Conservation (phyloP, 2,888 invertebrate genomes). For the Macaria notata region DNA sequence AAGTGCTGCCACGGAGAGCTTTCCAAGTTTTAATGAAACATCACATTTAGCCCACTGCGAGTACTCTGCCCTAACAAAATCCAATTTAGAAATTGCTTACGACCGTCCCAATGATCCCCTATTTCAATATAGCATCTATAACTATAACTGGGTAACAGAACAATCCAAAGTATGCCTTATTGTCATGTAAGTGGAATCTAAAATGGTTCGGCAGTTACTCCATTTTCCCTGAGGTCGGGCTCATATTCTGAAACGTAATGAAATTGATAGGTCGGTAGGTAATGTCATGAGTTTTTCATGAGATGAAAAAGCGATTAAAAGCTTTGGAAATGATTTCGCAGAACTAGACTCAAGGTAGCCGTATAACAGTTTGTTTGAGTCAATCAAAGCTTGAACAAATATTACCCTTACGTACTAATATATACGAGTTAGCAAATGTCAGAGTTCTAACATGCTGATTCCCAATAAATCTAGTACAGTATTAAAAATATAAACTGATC, state of each 20-base stretch:
- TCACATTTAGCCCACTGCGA: slow-evolving; percentile 36
- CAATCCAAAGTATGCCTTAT: slow-evolving; percentile 45
- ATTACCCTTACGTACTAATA: no score
- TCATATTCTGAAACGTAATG: slow-evolving; percentile 42
- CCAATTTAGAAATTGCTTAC: slow-evolving; percentile 67
- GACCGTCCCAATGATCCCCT: slow-evolving; percentile 53
- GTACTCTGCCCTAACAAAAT: slow-evolving; percentile 45
- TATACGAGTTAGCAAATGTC: no score
- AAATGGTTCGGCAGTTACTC: slow-evolving; percentile 36
- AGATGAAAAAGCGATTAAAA: slow-evolving; percentile 19
- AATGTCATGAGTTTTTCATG: slow-evolving; percentile 36
- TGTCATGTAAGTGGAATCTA: slow-evolving; percentile 33
- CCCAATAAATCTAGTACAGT: no score
- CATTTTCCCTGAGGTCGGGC: slow-evolving; percentile 20
- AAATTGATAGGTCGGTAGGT: slow-evolving; percentile 29
- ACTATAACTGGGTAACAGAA: slow-evolving; percentile 35
- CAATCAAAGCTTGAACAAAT: no score
- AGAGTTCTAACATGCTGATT: no score
- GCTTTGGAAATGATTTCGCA: no score
- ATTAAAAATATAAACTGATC: no score
- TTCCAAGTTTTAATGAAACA: slow-evolving; percentile 51
- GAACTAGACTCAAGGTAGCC: no score
- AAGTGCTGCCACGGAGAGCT: slow-evolving; percentile 21
- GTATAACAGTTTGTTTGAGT: no score
- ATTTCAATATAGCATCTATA: slow-evolving; percentile 39